A percentile compares a stretch with the other conserved stretches of the same genome.
These are phyloP conservation scores for Zosterops japonicus DNA, from an alignment of 2,113 vertebrate genomes.

Conservation along the genomic window DNA sequence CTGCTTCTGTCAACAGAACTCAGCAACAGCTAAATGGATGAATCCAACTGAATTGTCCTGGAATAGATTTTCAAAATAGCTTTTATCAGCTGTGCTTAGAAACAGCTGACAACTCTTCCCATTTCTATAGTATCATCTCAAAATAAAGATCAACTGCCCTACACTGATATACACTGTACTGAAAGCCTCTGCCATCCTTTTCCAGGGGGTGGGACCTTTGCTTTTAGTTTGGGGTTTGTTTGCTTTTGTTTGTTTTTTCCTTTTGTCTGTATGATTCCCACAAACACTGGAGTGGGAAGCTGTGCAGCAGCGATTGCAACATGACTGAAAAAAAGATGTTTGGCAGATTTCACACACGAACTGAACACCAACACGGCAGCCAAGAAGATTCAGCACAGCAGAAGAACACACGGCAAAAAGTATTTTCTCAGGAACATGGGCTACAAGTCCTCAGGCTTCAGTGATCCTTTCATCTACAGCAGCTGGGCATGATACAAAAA, in stretches of 20 bases:
- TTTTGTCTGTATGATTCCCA: not conserved
- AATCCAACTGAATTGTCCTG: not conserved
- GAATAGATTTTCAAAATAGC: conserved; percentile 10
- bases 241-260: not conserved
- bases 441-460: not conserved
- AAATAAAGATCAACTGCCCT: not conserved
- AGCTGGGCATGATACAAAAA: not conserved
- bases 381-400: not conserved
- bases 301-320: not conserved
- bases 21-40: not conserved
- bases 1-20: not conserved
- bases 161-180: not conserved
- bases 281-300: not conserved
- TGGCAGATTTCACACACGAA: not conserved
- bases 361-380: not conserved
- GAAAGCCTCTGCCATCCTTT: not conserved
- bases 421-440: not conserved
- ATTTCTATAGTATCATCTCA: not conserved
- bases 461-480: not conserved
- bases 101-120: not conserved
- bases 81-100: conserved; percentile 16
- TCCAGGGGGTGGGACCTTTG: not conserved
- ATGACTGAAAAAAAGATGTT: not conserved
- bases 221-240: not conserved
- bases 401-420: not conserved